phyloP scores from a whole-genome alignment of 2,888 invertebrate species.

The Trissoscelio sp. region DNA sequence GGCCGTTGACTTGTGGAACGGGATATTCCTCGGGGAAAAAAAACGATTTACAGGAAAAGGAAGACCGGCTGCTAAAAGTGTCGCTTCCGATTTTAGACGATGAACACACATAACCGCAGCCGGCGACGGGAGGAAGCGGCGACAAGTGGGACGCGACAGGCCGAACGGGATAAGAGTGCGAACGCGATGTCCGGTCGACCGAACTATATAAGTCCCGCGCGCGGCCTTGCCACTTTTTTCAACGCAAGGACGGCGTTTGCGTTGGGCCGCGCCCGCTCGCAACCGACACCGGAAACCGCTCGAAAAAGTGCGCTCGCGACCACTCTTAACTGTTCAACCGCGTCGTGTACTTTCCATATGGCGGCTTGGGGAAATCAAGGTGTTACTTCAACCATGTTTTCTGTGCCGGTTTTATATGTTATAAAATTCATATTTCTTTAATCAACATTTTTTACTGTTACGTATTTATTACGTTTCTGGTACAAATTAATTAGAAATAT shows the following conservation, averaged over 20 bases:
- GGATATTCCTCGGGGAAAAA: background rate
- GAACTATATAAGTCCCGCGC: constrained; percentile 70
- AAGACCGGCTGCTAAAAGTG: constrained; percentile 6
- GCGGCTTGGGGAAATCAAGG: background rate
- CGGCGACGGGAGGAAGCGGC: background rate
- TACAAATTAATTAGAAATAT: too few species aligned
- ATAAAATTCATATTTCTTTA: too few species aligned
- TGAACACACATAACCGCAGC: too few species aligned
- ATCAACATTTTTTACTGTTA: too few species aligned
- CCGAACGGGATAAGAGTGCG: constrained; percentile 24
- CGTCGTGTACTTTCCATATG: constrained; percentile 34
- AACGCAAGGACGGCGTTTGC: constrained; percentile 76
- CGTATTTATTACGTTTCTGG: too few species aligned
- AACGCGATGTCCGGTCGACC: constrained; percentile 21
- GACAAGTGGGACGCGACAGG: constrained; percentile 17
- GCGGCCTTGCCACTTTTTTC: constrained; percentile 78
- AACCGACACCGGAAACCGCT: constrained; percentile 54
- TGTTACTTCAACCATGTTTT: background rate
- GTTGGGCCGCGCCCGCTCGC: constrained; percentile 47
- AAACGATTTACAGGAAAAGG: background rate
- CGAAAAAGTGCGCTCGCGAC: constrained; percentile 29
- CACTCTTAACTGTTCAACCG: constrained; percentile 1
- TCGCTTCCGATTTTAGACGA: constrained; percentile 27
- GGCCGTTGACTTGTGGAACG: constrained; percentile 9
- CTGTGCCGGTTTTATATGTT: too few species aligned